Conservation (phyloP, 1,140 invertebrate species). For the Chlorops oryzae region DNA sequence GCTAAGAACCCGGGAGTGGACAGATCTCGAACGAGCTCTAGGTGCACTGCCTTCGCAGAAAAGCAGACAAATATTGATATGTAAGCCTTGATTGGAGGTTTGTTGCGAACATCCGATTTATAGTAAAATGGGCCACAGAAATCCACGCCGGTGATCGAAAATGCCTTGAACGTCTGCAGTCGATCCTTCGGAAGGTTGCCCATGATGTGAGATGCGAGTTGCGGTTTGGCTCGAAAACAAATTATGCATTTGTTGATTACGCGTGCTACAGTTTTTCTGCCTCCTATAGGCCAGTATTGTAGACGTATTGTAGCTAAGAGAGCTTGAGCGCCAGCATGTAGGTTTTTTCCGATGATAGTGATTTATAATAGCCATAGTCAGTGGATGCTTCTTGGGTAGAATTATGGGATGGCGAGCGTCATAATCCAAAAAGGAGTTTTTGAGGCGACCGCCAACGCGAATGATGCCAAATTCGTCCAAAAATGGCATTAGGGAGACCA, state of each 20-base stretch:
- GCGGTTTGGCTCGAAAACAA: slow-evolving; percentile 9
- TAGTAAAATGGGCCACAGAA: slow-evolving; percentile 14
- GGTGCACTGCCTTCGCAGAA: slow-evolving; percentile 5
- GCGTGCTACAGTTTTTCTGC: slow-evolving; percentile 3
- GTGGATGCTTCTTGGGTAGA: slow-evolving; percentile 9
- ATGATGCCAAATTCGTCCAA: slow-evolving; percentile 21
- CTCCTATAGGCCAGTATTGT: slow-evolving; percentile 11
- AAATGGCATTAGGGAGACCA: slow-evolving; percentile 16
- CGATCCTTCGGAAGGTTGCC: slow-evolving; percentile 1
- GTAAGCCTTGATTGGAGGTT: slow-evolving; percentile 8
- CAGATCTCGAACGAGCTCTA: slow-evolving; percentile 2
- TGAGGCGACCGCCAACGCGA: slow-evolving; percentile 28
- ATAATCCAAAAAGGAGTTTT: slow-evolving; percentile 17
- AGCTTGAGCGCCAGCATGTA: slow-evolving; percentile 9
- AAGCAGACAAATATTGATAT: slow-evolving; percentile 14
- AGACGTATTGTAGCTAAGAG: slow-evolving; percentile 2
- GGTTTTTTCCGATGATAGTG: slow-evolving; percentile 12
- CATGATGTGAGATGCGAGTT: slow-evolving; percentile 4
- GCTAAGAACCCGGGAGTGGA: not conserved
- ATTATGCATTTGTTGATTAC: slow-evolving; percentile 8
- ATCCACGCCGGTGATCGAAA: slow-evolving; percentile 8
- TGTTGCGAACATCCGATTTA: slow-evolving; percentile 11
- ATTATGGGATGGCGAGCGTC: slow-evolving; percentile 13
- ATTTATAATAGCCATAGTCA: not conserved
- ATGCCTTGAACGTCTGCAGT: not conserved